Evolutionary conservation across 1,140 invertebrate genomes (phyloP).

Genomic region (Ceratina calcarata): DNA sequence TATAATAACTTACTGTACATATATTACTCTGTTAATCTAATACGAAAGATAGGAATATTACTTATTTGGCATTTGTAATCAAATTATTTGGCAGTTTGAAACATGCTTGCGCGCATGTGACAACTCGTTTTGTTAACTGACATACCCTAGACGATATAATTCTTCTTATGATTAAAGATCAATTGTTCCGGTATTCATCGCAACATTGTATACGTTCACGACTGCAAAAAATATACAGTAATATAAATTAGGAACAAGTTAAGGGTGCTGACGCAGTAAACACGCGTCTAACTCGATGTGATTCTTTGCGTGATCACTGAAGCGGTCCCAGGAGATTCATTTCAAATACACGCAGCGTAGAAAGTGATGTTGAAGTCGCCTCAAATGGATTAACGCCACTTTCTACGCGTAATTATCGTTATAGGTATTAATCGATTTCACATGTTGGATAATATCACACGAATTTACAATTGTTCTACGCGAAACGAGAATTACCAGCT

Average conservation of each 20-base stretch:
- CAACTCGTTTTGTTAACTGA: neutral
- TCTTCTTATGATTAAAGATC: neutral
- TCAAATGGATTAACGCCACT: neutral
- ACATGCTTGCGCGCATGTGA: neutral
- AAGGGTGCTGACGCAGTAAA: neutral
- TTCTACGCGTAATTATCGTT: neutral
- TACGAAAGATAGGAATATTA: slow-evolving; percentile 63
- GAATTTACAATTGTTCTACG: neutral
- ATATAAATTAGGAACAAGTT: neutral
- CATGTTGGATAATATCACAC: neutral
- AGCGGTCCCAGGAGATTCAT: neutral
- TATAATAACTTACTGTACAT: slow-evolving; percentile 31
- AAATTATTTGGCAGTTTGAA: slow-evolving; percentile 66
- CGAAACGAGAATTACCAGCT: neutral
- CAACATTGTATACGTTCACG: neutral
- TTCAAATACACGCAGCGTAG: neutral
- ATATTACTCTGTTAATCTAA: slow-evolving; percentile 53
- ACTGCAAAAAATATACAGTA: neutral
- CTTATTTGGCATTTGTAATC: slow-evolving; percentile 65
- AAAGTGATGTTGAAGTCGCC: neutral
- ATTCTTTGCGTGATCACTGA: neutral
- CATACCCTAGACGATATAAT: neutral
- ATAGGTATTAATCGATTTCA: neutral
- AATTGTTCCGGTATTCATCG: neutral
- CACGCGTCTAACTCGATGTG: too few species aligned